These are phyloP conservation scores for Odontesthes bonariensis DNA, from an alignment of 2,113 vertebrate species.

Conservation along the genomic window DNA sequence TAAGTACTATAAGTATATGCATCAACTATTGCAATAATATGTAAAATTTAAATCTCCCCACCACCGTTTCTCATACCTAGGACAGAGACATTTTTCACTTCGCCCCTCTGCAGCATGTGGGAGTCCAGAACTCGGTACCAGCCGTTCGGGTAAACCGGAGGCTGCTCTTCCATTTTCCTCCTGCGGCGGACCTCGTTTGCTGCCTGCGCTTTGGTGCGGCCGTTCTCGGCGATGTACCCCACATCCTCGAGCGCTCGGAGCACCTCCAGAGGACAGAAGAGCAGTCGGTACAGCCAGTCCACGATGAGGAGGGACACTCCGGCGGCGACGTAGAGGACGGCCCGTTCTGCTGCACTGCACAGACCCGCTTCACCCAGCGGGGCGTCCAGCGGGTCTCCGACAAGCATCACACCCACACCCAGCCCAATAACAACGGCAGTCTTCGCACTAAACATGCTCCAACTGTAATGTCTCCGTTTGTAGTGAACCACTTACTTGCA, in stretches of 20 bases:
- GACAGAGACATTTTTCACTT: constrained; percentile 76
- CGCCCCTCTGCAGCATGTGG: constrained; percentile 74
- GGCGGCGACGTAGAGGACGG: constrained; percentile 49
- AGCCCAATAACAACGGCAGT: constrained; percentile 51
- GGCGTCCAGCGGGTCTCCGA: constrained; percentile 47
- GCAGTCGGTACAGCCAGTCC: constrained; percentile 72
- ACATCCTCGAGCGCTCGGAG: constrained; percentile 78
- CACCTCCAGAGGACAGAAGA: constrained; percentile 79
- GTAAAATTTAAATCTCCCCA: too few species aligned
- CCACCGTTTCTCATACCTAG: constrained; percentile 73
- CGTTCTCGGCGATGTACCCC: constrained; percentile 81
- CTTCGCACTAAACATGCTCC: constrained; percentile 36
- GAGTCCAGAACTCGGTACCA: constrained; percentile 87
- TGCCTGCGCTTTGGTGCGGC: constrained; percentile 75
- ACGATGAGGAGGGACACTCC: constrained; percentile 50
- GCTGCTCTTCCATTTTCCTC: constrained; percentile 80
- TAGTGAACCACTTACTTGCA: too few species aligned
- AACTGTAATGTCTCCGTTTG: neutral
- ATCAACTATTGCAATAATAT: too few species aligned
- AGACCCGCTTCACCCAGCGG: constrained; percentile 61
- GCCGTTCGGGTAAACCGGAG: constrained; percentile 87
- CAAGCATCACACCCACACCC: constrained; percentile 45
- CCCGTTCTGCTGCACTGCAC: constrained; percentile 35
- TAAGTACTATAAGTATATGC: too few species aligned
- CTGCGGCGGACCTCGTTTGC: constrained; percentile 82